These are phyloP conservation scores for Chrysolophus pictus DNA, from an alignment of 2,797 vertebrate genomes.

Conservation along the genomic window DNA sequence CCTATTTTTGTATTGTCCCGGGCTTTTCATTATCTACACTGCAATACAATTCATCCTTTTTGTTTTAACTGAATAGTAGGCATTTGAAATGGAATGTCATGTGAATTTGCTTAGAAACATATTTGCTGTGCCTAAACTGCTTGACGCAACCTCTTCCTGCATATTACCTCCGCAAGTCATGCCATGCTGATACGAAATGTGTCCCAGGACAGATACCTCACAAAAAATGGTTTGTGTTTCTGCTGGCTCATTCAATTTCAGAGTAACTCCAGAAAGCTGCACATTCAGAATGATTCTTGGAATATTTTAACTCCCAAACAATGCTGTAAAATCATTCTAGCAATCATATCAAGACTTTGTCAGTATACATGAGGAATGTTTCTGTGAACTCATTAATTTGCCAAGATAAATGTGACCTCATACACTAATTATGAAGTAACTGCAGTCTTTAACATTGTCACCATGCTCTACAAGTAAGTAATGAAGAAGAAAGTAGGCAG, in stretches of 20 bases:
- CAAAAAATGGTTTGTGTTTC: neutral
- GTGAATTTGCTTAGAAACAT: neutral
- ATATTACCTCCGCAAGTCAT: neutral
- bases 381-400: neutral
- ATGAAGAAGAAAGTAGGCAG: neutral
- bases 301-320: neutral
- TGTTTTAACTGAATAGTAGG: neutral
- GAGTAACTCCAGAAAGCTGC: neutral
- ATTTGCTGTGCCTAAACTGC: neutral
- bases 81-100: neutral
- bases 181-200: neutral
- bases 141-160: neutral
- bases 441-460: neutral
- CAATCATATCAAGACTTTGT: neutral
- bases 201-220: neutral
- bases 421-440: neutral
- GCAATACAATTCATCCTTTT: neutral
- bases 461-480: neutral
- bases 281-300: neutral
- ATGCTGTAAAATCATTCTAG: neutral
- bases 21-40: neutral
- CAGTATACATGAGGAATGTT: neutral
- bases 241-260: neutral
- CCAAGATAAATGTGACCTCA: neutral
- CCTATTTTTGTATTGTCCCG: neutral